Base-by-base conservation (phyloP, 2,888 invertebrate species). In the Drosophila hamatofila region DNA sequence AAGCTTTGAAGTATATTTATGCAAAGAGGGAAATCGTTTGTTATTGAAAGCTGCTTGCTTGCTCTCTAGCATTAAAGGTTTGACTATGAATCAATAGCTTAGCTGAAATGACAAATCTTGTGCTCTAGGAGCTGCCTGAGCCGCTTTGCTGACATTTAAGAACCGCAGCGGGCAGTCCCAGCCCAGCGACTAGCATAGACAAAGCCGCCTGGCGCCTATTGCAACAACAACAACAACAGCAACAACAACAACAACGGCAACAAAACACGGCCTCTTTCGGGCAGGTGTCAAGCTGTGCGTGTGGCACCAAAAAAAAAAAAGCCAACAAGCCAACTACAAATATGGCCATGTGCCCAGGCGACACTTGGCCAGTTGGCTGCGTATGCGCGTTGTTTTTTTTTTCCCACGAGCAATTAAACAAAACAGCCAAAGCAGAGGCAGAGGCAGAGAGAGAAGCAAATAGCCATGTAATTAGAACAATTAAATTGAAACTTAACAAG, bases 281-380 rank as follows among this genome's bases (percentile, higher is more conserved):
- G 56, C 84, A 84, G 82, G 84, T 84, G 84, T 84, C 84, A 84
- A 76, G 84, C 84, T 84, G 84, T 84, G 84, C 87, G 83, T 83
- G 86, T 72, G 81, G 78, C 79, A 78, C 54, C 70, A 44, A 11
- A 46, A 14, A 5, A 67, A 21, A 42, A 44, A 48, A n/a, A 23
- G 7, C 21, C 2, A 48, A 1, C 49, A 49, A 71, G 49, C 75
- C 27, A 2, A 18, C 63, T 37, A 73, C 59, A 59, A 56, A 61
- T 72, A 71, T 68, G 70, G 69, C 75, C 58, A 67, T 48, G 65
- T 56, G 68, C 62, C 70, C 58, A 42, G 37, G 11, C 23, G 42
- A 35, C 39, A 68, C 49, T 51, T 30, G 48, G 49, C 30, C 49
- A 27, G 2, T 12, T 42, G 49, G 60, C 37, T 27, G 52, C 33